Evolutionary conservation across 2,797 vertebrate genomes (phyloP), one percentile per base, ranked within the genome.

Genomic region (Manis pentadactyla): DNA sequence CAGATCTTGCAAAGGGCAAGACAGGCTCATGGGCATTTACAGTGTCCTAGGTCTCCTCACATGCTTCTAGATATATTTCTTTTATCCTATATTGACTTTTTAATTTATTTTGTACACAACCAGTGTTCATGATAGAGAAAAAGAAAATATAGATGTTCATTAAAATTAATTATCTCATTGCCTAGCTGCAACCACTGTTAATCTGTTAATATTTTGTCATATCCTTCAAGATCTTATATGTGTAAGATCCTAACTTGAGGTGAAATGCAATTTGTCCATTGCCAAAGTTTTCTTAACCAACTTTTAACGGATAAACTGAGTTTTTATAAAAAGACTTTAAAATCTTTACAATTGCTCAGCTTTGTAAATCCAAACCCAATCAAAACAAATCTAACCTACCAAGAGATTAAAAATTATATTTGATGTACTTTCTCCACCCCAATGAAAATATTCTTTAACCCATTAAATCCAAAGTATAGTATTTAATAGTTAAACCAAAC

Each of bases 371-470:
- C 4, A 79, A 87, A 79, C 19, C 39, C 61, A 93, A 53, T 10
- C 39, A 39, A 96, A 91, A 71, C 5, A 92, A 89, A 90, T 86
- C 46, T 71, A 59, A 29, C n/a, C 29, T 37, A 46, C 10, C 12
- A 27, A 89, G 57, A 74, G 34, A 59, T 46, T 37, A 77, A 93
- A 71, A 91, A 66, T 84, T 64, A 9, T 64, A 82, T 85, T 37
- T 69, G 51, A 42, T 82, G 18, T 2, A 55, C 6, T 83, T 83
- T 87, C 46, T 79, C 19, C 13, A 82, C 8, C 8, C 59, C n/a
- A 90, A n/a, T 46, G 34, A 68, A 92, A 90, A 74, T 23, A 8
- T 83, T 73, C 42, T 90, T 93, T 73, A 59, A 95, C 34, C 11
- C 37, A 59, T 29, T 37, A 81, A 89, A 57, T 51, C 18, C 39